Percentiles rank a stretch among this genome's conserved stretches.
phyloP scores from a whole-genome alignment of 2,888 invertebrate species.

The Stenodema calcarata region DNA sequence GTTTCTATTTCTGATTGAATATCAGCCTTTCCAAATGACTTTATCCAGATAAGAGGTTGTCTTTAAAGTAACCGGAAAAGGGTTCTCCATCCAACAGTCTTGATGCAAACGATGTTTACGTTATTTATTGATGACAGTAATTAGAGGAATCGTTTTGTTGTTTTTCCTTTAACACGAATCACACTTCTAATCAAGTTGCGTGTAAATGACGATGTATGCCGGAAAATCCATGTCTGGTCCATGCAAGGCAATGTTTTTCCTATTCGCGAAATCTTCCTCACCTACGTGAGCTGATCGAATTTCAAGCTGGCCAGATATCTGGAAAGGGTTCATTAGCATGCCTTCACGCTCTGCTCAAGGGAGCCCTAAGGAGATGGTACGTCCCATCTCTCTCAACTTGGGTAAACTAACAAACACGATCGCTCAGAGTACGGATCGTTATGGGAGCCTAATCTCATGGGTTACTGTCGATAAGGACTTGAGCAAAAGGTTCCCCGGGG shows the following conservation, averaged over 20 bases:
- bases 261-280: background rate
- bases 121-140: no score
- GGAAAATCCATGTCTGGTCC: no score
- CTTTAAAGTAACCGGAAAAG: no score
- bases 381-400: background rate
- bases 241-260: background rate
- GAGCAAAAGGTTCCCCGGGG: constrained; percentile 16
- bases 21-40: no score
- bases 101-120: no score
- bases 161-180: no score
- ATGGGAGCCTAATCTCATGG: constrained; percentile 5
- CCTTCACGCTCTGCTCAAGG: background rate
- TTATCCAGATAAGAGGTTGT: no score
- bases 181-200: no score
- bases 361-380: constrained; percentile 1
- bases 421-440: constrained; percentile 15
- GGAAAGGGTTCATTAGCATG: constrained; percentile 3
- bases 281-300: background rate
- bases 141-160: no score
- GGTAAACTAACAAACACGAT: constrained; percentile 17
- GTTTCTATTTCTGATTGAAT: no score
- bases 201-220: no score
- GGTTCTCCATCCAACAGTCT: no score
- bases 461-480: constrained; percentile 8
- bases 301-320: background rate